Base-by-base conservation (phyloP, 2,113 vertebrate species). In the Tragelaphus buxtoni region DNA sequence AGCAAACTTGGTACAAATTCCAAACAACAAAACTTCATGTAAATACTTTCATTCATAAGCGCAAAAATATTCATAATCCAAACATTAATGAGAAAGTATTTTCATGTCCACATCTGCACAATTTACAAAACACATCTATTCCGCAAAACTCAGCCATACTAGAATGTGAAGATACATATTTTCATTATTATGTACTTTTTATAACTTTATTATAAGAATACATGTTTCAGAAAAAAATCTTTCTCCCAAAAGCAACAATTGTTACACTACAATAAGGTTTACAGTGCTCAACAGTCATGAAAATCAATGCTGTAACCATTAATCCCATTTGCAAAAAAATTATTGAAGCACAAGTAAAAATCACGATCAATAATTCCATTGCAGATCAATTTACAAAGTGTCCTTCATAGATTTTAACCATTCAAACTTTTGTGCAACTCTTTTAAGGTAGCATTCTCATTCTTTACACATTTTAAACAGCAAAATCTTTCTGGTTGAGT, bases 21-120 rank as follows among this genome's bases (percentile, higher is more conserved):
- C 88, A 95, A 95, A 96, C 47, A 51, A 81, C 7, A 88, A 94
- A 90, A 89, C 7, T 94, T 92, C 74, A 87, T 77, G 89, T n/a
- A 97, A 86, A 81, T 92, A 77, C 77, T 96, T 95, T 96, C 72
- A 96, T 87, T 96, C 14, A 81, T 76, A 83, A 88, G 9, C 63
- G 90, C 61, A 90, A 77, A 96, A 80, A n/a, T 14, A 97, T 61
- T 88, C 16, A 86, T 61, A 91, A 88, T 74, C 47, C 60, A 97
- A 98, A 95, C 20, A 14, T 93, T 94, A 90, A 90, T 79, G 16
- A 96, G 35, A 49, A 96, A 92, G 32, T 74, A 39, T 93, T 94
- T 96, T 85, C 45, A 86, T 49, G 39, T 58, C 30, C 49, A 88
- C 79, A 93, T 97, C 61, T 53, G 58, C 47, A 94, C 42, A 91